Evolutionary conservation across 2,888 invertebrate genomes (phyloP).

Genomic region (Hydropsyche betteni): DNA sequence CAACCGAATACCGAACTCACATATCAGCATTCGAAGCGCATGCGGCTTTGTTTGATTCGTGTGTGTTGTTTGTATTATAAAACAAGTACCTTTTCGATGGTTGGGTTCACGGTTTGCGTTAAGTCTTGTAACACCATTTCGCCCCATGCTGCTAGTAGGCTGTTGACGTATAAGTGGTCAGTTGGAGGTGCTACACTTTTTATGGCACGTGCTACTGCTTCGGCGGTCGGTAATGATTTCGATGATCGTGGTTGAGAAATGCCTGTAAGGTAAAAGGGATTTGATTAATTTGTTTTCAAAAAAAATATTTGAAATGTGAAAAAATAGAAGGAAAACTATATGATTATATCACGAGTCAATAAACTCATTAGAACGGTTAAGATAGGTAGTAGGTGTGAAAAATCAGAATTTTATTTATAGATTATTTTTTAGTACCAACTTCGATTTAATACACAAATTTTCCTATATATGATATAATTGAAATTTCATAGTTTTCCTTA

Average conservation of each 20-base stretch:
- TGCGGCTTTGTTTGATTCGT: not conserved
- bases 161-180: conserved; percentile 79
- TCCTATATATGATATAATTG: too few relatives aligned
- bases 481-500: too few relatives aligned
- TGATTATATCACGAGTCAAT: too few relatives aligned
- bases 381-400: too few relatives aligned
- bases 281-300: not conserved
- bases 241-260: conserved; percentile 61
- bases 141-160: conserved; percentile 82
- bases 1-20: too few relatives aligned
- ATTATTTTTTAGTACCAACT: too few relatives aligned
- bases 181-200: conserved; percentile 67
- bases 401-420: too few relatives aligned
- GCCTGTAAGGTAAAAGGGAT: conserved; percentile 54
- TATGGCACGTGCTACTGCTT: conserved; percentile 66
- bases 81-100: conserved; percentile 60
- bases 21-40: too few relatives aligned
- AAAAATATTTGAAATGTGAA: not conserved
- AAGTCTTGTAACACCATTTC: conserved; percentile 79
- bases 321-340: too few relatives aligned
- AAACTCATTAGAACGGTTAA: too few relatives aligned
- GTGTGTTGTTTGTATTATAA: not conserved
- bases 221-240: conserved; percentile 68
- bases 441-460: too few relatives aligned
- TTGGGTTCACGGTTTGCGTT: conserved; percentile 71